phyloP scores from a whole-genome alignment of 2,113 vertebrate species.

The Xiphorhynchus elegans region DNA sequence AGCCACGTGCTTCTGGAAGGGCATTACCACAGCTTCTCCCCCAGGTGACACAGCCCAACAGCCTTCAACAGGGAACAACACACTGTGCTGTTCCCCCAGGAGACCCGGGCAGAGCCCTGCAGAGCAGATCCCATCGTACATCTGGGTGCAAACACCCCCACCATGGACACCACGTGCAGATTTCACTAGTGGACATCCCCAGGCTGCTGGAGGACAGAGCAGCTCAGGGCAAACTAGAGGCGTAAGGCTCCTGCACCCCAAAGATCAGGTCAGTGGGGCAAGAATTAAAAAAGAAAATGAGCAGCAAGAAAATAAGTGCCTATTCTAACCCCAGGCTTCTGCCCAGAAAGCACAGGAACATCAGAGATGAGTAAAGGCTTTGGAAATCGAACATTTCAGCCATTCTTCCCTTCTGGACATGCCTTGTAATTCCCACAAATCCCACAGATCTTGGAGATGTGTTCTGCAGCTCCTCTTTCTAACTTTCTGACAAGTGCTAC shows the following conservation, averaged over 20 bases:
- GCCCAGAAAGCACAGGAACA: not conserved
- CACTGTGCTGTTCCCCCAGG: accelerated
- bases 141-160: not conserved
- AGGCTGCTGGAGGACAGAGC: not conserved
- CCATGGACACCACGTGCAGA: accelerated
- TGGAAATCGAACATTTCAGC: not conserved
- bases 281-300: not conserved
- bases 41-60: not conserved
- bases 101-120: not conserved
- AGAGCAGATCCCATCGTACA: not conserved
- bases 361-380: not conserved
- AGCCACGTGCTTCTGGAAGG: not conserved
- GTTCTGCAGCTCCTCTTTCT: not conserved
- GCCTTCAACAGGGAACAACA: not conserved
- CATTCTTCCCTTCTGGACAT: not conserved
- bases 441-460: accelerated
- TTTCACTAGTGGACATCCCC: not conserved
- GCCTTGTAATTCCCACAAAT: not conserved
- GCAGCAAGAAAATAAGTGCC: not conserved
- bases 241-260: not conserved
- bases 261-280: not conserved
- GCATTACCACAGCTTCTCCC: not conserved
- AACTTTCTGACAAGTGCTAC: not conserved
- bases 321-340: not conserved
- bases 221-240: not conserved